Evolutionary conservation across 1,140 invertebrate species (phyloP), one percentile per base, ranked within the genome.

Genomic region (Leptinotarsa lineolata): DNA sequence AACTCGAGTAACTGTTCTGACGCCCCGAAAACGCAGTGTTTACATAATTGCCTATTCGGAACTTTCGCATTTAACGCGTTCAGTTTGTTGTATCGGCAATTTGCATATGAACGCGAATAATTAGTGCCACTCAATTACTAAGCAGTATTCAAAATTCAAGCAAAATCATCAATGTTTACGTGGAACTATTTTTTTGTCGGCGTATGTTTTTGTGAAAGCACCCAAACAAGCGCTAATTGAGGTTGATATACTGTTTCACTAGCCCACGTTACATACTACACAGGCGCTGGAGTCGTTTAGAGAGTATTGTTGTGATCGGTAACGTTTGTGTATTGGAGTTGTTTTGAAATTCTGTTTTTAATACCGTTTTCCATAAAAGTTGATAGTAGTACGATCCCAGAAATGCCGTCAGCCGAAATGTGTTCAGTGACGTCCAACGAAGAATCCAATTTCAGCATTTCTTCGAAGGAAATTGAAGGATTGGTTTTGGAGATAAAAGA

Each of bases 401-500:
- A 77, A 77, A 83, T 83, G 82, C 82, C 82, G 61, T 83, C 82
- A 68, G 82, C 82, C 24, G 80, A 83, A 75, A 78, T 83, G 76
- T 78, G 80, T 72, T 76, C 77, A 6, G 72, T 72, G 30, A 73
- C 77, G 16, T 76, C 72, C 4, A 71, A 76, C 18, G 75, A 76
- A 58, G 73, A 70, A 46, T 63, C 81, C 6, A 77, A 82, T 46
- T 81, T 83, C 61, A 77, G 75, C 60, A 81, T 83, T 61, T 79
- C 79, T 60, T 75, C 81, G 1, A 81, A 76, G 48, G 81, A 83
- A 80, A 88, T 92, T 66, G 91, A 92, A 77, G 87, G 90, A 21
- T 85, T 92, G 48, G 91, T 92, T 22, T 87, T 89, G 22, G 89
- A 91, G 82, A 91, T 92, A 65, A 92, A 91, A 79, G 89, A 91